Evolutionary conservation across 1,140 invertebrate genomes (phyloP), one percentile per base, ranked within the genome.

Genomic region (Ceratina australensis): DNA sequence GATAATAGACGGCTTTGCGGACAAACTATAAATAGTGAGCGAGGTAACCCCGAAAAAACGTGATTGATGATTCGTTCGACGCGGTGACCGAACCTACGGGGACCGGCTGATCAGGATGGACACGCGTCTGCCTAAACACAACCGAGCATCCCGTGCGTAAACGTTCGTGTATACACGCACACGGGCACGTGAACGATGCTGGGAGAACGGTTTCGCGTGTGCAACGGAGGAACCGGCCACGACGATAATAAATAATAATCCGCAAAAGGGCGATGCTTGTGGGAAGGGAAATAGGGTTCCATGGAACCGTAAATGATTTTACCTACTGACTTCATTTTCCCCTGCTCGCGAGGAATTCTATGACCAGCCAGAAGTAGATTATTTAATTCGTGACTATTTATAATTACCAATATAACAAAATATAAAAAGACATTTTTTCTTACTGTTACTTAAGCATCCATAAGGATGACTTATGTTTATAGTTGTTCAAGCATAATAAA

Each of bases 221-320:
- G 56, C 13, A 72, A 49, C 59, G 59, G 79, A 80, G 59, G 68
- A 74, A 69, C 52, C 52, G 26, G 26, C 26, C 73, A 83, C 75
- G 69, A 82, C 75, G 84, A 90, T 89, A 90, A 91, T 91, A 91
- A 91, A 91, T 91, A 91, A 91, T 91, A 89, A 90, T 90, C 82
- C 84, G 79, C 75, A 74, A 86, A 42, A 86, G 87, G 89, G 86
- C 80, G 86, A 88, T 84, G 67, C 61, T 82, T 86, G 86, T 87
- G 84, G 84, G 83, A 84, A 89, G 74, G 59, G 67, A 81, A 68
- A 83, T 52, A 83, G 87, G 85, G 84, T 85, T 85, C 28, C 5
- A 18, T 64, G 26, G 77, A 73, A 83, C 72, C 72, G 72, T 87
- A 88, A 90, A 89, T 89, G 86, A 90, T 88, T 90, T 82, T 77